phyloP scores from a whole-genome alignment of 64 coral and sea anemone species.

The Platygyra sinensis region DNA sequence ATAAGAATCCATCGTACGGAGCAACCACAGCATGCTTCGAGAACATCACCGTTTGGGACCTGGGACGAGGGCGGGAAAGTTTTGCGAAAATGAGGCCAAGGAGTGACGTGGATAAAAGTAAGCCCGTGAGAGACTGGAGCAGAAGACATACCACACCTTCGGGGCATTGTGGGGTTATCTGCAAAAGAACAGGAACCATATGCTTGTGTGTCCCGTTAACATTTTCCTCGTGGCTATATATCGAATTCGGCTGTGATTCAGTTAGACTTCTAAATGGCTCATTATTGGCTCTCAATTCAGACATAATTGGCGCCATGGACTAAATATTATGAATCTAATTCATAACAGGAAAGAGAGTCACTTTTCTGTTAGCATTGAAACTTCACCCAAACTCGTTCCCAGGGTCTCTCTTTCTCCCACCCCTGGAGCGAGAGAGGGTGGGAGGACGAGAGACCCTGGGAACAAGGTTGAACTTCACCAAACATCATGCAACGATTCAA shows the following conservation, averaged over 20 bases:
- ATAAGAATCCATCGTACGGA: conserved; percentile 43
- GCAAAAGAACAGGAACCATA: background rate
- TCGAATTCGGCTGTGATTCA: no score
- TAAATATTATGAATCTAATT: background rate
- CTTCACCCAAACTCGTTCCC: no score
- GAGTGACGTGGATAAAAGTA: conserved; percentile 73
- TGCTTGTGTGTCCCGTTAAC: no score
- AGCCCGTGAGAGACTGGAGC: conserved; percentile 82
- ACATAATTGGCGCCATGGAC: no score
- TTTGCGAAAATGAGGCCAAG: conserved; percentile 92
- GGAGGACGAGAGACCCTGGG: no score
- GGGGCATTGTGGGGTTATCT: conserved; percentile 87
- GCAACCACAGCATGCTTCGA: conserved; percentile 79
- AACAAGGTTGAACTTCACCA: no score
- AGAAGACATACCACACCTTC: conserved; percentile 77
- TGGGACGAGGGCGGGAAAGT: conserved; percentile 76
- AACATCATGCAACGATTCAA: background rate
- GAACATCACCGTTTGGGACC: conserved; percentile 82
- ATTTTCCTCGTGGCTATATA: no score
- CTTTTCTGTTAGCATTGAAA: background rate
- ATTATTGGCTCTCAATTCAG: no score
- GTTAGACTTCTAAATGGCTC: no score
- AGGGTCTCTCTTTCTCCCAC: no score
- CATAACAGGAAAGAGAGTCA: background rate
- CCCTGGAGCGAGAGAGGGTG: no score